These are phyloP conservation scores for Rousettus madagascariensis DNA, from an alignment of 2,797 vertebrate species.

Conservation along the genomic window DNA sequence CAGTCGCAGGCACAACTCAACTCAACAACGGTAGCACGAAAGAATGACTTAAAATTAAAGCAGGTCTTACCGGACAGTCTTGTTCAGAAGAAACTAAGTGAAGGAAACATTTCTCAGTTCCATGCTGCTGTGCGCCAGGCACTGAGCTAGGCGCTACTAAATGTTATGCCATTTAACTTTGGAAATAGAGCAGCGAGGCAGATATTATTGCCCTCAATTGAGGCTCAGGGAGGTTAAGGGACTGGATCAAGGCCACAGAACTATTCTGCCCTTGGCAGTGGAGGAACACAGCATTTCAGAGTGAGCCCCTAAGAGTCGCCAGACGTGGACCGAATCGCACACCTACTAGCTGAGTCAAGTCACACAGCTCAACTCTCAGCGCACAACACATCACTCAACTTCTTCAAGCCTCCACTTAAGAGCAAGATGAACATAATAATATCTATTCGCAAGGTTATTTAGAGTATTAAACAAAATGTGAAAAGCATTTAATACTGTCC, in stretches of 20 bases:
- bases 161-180: not conserved
- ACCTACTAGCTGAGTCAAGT: not conserved
- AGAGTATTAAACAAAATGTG: not conserved
- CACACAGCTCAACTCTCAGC: not conserved
- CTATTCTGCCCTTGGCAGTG: not conserved
- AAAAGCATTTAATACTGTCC: not conserved
- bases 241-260: not conserved
- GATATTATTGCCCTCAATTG: rapidly evolving
- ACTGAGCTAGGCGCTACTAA: not conserved
- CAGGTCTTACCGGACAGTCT: not conserved
- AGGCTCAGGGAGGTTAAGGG: not conserved
- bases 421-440: not conserved
- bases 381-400: rapidly evolving
- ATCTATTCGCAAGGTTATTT: not conserved
- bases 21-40: too few species aligned
- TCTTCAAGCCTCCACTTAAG: not conserved
- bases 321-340: not conserved
- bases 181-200: not conserved
- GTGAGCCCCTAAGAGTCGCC: too few species aligned
- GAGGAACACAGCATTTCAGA: not conserved
- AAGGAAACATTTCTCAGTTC: not conserved
- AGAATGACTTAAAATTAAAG: not conserved
- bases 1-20: not conserved
- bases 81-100: not conserved
- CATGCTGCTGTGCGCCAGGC: not conserved